Evolutionary conservation across 2,797 vertebrate species (phyloP), one percentile per base, ranked within the genome.

Genomic region (Sebastes steindachneri): DNA sequence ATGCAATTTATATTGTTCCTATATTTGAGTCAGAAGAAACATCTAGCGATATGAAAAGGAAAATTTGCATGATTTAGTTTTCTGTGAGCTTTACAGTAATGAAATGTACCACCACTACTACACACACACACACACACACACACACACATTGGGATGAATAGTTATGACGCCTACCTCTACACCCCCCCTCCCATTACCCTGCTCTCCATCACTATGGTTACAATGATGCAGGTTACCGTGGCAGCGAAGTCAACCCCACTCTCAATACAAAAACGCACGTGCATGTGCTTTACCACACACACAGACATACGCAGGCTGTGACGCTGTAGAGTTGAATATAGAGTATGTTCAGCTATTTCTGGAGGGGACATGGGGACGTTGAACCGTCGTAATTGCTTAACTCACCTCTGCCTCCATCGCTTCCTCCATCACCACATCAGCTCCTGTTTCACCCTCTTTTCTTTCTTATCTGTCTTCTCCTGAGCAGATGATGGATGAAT

Each of bases 191-290:
- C 33, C 35, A 37, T 60, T 79, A 26, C 76, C 64, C 64, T 73
- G 57, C 75, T 82, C 74, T 73, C 66, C 28, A 62, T 95, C 86
- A 60, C 92, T 76, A 94, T 94, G 92, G 94, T 86, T 90, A 95
- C 93, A 68, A 82, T 92, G 91, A 94, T 95, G 93, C 92, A 87
- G 87, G 91, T 94, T 93, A 92, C 90, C 79, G 75, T 94, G 85
- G 90, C 90, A 93, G 89, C 89, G 68, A 75, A 90, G 79, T 86
- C 65, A 84, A 53, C 68, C 84, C 37, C 72, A 63, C 79, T 68
- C 83, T 70, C 53, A 54, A 48, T 26, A 86, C 54, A 83, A 75
- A 91, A 71, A 41, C 23, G 14, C 85, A 86, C 77, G 75, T 89
- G 84, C 89, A 69, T n/a, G 55, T 68, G 60, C 54, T 80, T 60